These are phyloP conservation scores for Eupithecia inturbata DNA, from an alignment of 2,888 invertebrate genomes.

Conservation along the genomic window DNA sequence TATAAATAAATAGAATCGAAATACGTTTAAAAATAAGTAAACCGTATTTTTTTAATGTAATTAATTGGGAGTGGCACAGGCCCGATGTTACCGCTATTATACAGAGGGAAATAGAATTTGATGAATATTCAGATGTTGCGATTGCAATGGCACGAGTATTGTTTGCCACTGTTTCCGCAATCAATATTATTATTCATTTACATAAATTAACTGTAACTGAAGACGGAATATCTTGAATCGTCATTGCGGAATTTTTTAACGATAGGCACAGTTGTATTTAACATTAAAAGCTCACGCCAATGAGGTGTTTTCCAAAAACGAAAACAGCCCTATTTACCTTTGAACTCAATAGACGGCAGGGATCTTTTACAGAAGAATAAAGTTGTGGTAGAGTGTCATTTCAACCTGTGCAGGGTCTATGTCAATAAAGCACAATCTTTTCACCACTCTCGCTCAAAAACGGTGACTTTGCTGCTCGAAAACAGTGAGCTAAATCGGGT, in stretches of 20 bases:
- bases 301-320: too few relatives aligned
- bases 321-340: too few relatives aligned
- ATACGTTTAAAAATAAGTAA: too few relatives aligned
- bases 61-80: constrained; percentile 7
- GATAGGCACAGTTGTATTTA: background rate
- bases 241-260: background rate
- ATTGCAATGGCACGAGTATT: constrained; percentile 38
- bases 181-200: constrained; percentile 39
- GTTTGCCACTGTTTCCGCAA: constrained; percentile 46
- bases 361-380: too few relatives aligned
- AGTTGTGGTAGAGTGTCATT: too few relatives aligned
- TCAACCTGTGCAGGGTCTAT: too few relatives aligned
- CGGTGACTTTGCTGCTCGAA: too few relatives aligned
- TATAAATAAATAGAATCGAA: background rate
- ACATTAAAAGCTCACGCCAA: too few relatives aligned
- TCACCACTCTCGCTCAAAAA: too few relatives aligned
- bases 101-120: constrained; percentile 41
- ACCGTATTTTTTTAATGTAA: constrained; percentile 1
- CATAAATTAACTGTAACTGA: constrained; percentile 39
- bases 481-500: too few relatives aligned
- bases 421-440: too few relatives aligned
- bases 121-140: constrained; percentile 43
- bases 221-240: constrained; percentile 18
- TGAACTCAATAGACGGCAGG: too few relatives aligned
- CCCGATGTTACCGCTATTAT: constrained; percentile 30